phyloP scores from a whole-genome alignment of 2,113 vertebrate genomes.

The Caretta caretta region DNA sequence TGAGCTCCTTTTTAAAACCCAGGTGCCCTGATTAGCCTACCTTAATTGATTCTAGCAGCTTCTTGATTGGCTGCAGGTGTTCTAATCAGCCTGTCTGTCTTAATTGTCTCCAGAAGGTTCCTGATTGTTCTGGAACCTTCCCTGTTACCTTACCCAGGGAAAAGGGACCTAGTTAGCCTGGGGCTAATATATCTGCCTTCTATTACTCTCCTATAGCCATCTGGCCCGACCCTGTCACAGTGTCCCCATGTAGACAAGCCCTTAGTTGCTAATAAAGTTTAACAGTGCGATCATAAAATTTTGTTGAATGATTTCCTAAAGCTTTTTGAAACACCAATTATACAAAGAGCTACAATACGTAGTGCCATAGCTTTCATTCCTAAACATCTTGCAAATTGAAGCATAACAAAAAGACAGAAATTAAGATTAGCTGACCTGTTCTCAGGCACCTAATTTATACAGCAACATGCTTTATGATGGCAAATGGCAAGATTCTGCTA shows the following conservation, averaged over 20 bases:
- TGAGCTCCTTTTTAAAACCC: too few relatives aligned
- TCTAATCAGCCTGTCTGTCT: too few relatives aligned
- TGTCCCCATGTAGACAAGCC: background rate
- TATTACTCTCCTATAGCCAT: too few relatives aligned
- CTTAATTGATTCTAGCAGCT: too few relatives aligned
- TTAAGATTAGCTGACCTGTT: background rate
- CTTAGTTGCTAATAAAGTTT: background rate
- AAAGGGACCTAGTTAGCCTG: too few relatives aligned
- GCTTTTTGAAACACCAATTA: background rate
- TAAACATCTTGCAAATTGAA: background rate
- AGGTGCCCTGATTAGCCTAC: too few relatives aligned
- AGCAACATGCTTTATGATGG: background rate
- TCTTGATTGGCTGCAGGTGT: too few relatives aligned
- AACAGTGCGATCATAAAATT: constrained; percentile 29
- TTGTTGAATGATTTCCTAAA: constrained; percentile 9
- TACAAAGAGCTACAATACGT: background rate
- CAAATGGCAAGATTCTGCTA: background rate
- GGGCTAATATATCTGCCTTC: too few relatives aligned
- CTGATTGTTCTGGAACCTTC: too few relatives aligned
- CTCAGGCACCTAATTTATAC: background rate
- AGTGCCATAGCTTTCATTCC: background rate
- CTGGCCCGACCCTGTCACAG: too few relatives aligned
- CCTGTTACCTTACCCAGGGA: too few relatives aligned
- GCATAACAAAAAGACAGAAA: background rate
- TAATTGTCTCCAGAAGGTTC: too few relatives aligned